A percentile compares a stretch with the other conserved stretches of the same genome.
Conservation (phyloP, 2,888 invertebrate genomes). For the Eurytoma adleriae region DNA sequence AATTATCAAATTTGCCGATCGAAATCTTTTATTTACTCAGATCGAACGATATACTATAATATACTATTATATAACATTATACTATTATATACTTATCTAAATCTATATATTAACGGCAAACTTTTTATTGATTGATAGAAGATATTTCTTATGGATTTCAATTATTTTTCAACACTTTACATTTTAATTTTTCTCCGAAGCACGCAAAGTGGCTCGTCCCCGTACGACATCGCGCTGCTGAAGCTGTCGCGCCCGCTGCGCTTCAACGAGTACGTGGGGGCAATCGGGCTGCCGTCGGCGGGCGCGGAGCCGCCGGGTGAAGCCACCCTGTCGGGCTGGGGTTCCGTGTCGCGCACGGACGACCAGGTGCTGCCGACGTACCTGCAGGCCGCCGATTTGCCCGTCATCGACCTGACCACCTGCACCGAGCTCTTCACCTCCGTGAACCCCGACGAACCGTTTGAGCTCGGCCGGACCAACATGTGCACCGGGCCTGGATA, state of each 20-base stretch:
- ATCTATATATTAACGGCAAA: too few species aligned
- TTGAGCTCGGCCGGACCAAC: slow-evolving; percentile 63
- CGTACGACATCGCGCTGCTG: slow-evolving; percentile 78
- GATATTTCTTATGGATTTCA: too few species aligned
- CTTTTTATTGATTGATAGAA: too few species aligned
- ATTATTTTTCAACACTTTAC: too few species aligned
- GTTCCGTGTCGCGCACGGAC: slow-evolving; percentile 67
- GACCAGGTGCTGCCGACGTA: slow-evolving; percentile 62
- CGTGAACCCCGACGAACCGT: slow-evolving; percentile 56
- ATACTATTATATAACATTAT: too few species aligned
- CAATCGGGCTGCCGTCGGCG: slow-evolving; percentile 72
- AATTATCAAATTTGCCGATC: too few species aligned
- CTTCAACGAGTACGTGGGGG: slow-evolving; percentile 69
- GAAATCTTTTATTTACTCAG: too few species aligned
- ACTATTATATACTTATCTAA: too few species aligned
- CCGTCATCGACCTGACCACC: slow-evolving; percentile 62
- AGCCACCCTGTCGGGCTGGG: slow-evolving; percentile 77
- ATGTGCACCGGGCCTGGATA: slow-evolving; percentile 64
- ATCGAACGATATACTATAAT: too few species aligned
- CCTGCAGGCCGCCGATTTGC: slow-evolving; percentile 68
- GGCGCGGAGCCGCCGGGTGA: slow-evolving; percentile 64
- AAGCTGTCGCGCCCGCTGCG: slow-evolving; percentile 69
- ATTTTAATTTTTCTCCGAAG: too few species aligned
- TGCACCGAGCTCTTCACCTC: slow-evolving; percentile 61
- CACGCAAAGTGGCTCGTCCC: slow-evolving; percentile 44